These are phyloP conservation scores for Temnothorax curvispinosus DNA, from an alignment of 1,140 invertebrate species.

Conservation along the genomic window DNA sequence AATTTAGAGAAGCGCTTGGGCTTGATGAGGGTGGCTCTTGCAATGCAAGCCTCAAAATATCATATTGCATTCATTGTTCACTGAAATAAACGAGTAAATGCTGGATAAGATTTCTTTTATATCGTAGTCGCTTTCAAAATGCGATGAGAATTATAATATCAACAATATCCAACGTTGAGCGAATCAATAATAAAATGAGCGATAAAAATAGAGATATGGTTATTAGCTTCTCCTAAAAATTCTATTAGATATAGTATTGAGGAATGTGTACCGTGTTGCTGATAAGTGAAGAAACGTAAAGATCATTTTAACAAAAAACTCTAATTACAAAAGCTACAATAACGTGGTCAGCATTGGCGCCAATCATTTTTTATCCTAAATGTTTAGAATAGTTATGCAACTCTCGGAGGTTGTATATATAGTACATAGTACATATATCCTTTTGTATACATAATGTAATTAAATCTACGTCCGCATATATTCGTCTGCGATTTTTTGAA, in stretches of 20 bases:
- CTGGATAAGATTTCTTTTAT: neutral
- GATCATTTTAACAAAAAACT: neutral
- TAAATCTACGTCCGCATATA: constrained; percentile 4
- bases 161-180: neutral
- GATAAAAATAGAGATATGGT: neutral
- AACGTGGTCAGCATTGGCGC: neutral
- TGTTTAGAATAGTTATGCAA: neutral
- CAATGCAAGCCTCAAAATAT: constrained; percentile 29
- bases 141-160: neutral
- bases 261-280: neutral
- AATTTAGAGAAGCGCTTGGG: constrained; percentile 19
- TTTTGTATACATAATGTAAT: constrained; percentile 44
- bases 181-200: neutral
- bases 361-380: neutral
- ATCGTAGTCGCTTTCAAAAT: neutral
- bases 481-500: constrained; percentile 39
- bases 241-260: neutral
- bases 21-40: constrained; percentile 38
- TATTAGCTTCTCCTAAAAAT: neutral
- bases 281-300: neutral
- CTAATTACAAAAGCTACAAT: neutral
- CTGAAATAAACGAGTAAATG: neutral
- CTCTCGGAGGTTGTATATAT: neutral
- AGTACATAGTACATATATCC: neutral
- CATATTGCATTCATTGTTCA: neutral